Evolutionary conservation across 2,113 vertebrate genomes (phyloP), one percentile per base, ranked within the genome.

Genomic region (Plotosus lineatus): DNA sequence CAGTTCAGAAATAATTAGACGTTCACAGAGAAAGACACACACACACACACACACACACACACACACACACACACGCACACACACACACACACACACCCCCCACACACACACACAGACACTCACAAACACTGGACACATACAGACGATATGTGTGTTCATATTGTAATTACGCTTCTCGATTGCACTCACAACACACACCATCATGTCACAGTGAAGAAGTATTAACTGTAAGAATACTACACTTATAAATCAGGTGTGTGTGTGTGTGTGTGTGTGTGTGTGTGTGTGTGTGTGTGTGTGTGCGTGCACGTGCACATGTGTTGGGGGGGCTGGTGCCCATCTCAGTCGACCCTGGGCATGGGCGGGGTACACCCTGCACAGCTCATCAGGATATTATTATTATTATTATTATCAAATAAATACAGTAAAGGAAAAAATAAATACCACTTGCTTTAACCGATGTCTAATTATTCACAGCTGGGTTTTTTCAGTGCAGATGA

Each of bases 31-130:
- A 68, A 12, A 46, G 23, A 46, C 66, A 69, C 66, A 69, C 61
- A 63, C 60, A 63, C 15, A 36, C 60, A 63, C 60, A 63, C 63
- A 66, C 63, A 68, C 66, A 46, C 61, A 65, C 61, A 68, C 65
- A 68, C 65, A 68, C 63, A 42, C 60, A 63, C 56, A 31, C 60
- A n/a, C n/a, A 40, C 56, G 19, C 48, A 31, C 40, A 77, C 10
- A 28, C 12, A 44, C 12, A 68, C 19, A 46, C 40, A 46, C 66
- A 69, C 66, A 69, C 61, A 63, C 60, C n/a, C n/a, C n/a, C n/a
- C n/a, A 63, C 15, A 36, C 60, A 63, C 60, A 63, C 63, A 66
- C 63, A 68, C 66, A 46, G 33, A 65, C 61, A 68, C 65, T 42
- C 65, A 68, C 63, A 42, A 28, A 63, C 56, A 31, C 60, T n/a